A percentile compares a stretch with the other conserved stretches of the same genome.
Evolutionary conservation across 2,888 invertebrate genomes (phyloP).

Genomic region (Junonia oenone): DNA sequence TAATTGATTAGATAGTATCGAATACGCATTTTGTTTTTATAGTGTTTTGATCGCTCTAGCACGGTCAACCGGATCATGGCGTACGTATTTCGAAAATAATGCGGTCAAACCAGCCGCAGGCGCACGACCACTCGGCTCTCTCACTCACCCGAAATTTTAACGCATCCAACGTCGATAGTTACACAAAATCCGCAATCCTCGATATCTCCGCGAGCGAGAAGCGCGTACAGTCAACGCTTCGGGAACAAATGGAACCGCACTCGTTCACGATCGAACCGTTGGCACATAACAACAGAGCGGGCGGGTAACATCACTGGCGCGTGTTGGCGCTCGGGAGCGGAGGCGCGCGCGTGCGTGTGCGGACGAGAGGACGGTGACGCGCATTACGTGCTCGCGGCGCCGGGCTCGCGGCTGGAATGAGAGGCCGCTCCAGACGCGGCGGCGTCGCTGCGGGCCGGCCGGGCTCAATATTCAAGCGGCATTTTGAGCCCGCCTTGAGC

Average conservation of each 20-base stretch:
- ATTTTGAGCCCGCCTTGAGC: too few species aligned
- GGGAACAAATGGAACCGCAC: conserved; percentile 67
- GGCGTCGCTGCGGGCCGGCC: conserved; percentile 36
- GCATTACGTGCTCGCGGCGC: conserved; percentile 57
- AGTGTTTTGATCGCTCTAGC: conserved; percentile 74
- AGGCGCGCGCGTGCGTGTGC: conserved; percentile 38
- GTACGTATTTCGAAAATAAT: conserved; percentile 78
- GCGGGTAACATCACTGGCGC: conserved; percentile 69
- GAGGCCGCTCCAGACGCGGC: conserved; percentile 35
- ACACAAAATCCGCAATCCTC: conserved; percentile 66
- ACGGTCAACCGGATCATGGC: conserved; percentile 71
- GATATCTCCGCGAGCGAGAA: conserved; percentile 45
- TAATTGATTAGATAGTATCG: conserved; percentile 16
- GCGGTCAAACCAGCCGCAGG: conserved; percentile 77
- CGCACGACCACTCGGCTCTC: conserved; percentile 69
- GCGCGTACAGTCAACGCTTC: conserved; percentile 58
- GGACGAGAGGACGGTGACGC: conserved; percentile 35
- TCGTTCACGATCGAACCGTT: conserved; percentile 61
- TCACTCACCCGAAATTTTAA: conserved; percentile 78
- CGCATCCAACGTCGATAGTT: conserved; percentile 73
- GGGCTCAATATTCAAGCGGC: too few species aligned
- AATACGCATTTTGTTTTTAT: conserved; percentile 39
- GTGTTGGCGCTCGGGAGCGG: conserved; percentile 54
- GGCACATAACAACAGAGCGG: conserved; percentile 63
- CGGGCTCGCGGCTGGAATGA: conserved; percentile 48